Conservation (phyloP, 2,888 invertebrate species). For the Emesis furor region DNA sequence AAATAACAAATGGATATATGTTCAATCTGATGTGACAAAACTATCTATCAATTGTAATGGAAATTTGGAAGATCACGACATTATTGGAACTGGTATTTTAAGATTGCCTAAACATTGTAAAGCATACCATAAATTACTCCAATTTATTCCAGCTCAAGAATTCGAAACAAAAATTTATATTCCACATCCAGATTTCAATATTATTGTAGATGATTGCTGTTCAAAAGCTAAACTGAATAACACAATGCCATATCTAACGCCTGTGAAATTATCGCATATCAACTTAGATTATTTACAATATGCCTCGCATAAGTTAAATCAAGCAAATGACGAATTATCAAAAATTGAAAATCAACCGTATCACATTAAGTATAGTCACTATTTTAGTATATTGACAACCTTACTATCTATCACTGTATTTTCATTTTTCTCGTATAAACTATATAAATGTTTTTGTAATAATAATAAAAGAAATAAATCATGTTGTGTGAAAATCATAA, state of each 20-base stretch:
- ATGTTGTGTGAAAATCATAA: conserved; percentile 3
- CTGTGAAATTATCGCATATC: neutral
- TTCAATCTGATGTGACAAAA: neutral
- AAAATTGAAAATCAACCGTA: conserved; percentile 1
- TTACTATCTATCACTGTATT: neutral
- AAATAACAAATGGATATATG: neutral
- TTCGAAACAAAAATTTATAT: conserved; percentile 1
- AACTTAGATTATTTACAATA: no score
- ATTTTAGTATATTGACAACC: conserved; percentile 2
- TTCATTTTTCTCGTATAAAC: neutral
- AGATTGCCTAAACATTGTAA: neutral
- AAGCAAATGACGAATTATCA: neutral
- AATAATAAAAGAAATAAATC: neutral
- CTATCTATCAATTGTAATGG: no score
- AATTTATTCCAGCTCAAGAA: neutral
- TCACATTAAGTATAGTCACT: conserved; percentile 2
- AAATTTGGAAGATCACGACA: neutral
- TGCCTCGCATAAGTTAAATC: neutral
- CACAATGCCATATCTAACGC: neutral
- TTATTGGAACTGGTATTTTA: neutral
- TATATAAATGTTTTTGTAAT: neutral
- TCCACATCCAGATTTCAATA: neutral
- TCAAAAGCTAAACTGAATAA: neutral
- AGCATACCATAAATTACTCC: neutral
- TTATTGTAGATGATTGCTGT: neutral